Conservation (phyloP, 2,888 invertebrate species). For the Eupithecia pulchellata region DNA sequence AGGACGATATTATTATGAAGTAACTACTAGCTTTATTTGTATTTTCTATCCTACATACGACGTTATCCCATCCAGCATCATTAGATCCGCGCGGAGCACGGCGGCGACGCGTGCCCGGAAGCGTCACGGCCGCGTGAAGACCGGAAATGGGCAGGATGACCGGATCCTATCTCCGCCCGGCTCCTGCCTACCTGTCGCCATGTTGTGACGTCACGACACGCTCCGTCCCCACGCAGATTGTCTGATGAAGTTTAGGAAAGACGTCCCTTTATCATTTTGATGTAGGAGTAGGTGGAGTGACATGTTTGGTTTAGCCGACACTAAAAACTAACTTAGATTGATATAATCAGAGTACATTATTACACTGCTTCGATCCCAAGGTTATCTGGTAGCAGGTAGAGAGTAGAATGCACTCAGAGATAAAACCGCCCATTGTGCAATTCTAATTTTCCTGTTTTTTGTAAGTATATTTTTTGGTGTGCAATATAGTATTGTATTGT, state of each 20-base stretch:
- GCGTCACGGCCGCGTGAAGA: slow-evolving; percentile 86
- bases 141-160: slow-evolving; percentile 86
- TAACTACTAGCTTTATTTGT: too few relatives aligned
- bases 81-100: slow-evolving; percentile 64
- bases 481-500: too few relatives aligned
- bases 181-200: slow-evolving; percentile 80
- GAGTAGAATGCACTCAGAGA: too few relatives aligned
- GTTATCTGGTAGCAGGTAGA: too few relatives aligned
- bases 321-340: neutral
- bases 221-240: slow-evolving; percentile 45
- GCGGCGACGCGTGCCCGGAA: slow-evolving; percentile 83
- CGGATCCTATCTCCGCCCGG: slow-evolving; percentile 83
- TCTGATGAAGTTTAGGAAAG: slow-evolving; percentile 31
- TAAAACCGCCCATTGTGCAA: too few relatives aligned
- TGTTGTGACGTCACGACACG: slow-evolving; percentile 78
- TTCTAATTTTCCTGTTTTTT: too few relatives aligned
- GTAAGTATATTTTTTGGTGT: too few relatives aligned
- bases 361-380: too few relatives aligned
- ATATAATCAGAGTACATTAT: neutral
- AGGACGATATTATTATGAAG: too few relatives aligned
- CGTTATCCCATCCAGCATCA: slow-evolving; percentile 61
- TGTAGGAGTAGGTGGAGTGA: slow-evolving; percentile 1
- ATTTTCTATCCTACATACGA: slow-evolving; percentile 11
- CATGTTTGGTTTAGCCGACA: neutral
- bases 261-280: slow-evolving; percentile 11